These are phyloP conservation scores for Pomatorhinus ruficollis DNA, from an alignment of 2,113 vertebrate species.

Conservation along the genomic window DNA sequence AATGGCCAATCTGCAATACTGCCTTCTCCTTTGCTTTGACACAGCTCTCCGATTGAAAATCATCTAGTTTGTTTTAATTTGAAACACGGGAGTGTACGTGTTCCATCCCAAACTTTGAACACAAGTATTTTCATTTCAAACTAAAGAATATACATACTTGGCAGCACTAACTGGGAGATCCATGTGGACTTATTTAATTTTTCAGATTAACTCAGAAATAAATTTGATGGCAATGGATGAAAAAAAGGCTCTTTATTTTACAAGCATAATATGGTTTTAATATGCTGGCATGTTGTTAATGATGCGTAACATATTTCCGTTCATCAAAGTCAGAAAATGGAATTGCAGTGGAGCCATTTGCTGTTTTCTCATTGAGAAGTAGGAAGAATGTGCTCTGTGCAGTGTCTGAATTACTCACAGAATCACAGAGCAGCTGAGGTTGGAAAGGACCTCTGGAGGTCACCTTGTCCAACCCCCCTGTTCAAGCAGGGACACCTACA, in stretches of 20 bases:
- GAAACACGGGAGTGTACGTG: background rate
- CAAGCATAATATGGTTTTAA: conserved; percentile 24
- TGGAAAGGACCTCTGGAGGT: background rate
- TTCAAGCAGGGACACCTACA: background rate
- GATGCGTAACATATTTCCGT: background rate
- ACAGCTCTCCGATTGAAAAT: background rate
- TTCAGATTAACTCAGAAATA: background rate
- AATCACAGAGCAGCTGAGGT: background rate
- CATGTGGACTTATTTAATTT: background rate
- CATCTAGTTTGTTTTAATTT: background rate
- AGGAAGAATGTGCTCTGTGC: background rate
- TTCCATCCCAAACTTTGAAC: background rate
- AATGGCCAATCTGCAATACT: background rate
- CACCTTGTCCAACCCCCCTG: background rate
- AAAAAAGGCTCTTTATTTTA: conserved; percentile 27
- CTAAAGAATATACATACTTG: background rate
- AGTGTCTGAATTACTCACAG: background rate
- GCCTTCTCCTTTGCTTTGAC: background rate
- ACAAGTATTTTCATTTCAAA: background rate
- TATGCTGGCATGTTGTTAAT: background rate
- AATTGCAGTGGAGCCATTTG: background rate
- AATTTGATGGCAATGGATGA: background rate
- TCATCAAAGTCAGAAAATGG: background rate
- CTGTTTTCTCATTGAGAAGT: background rate
- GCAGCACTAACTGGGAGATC: background rate